Conservation (phyloP, 2,113 vertebrate species). For the Carassius gibelio region DNA sequence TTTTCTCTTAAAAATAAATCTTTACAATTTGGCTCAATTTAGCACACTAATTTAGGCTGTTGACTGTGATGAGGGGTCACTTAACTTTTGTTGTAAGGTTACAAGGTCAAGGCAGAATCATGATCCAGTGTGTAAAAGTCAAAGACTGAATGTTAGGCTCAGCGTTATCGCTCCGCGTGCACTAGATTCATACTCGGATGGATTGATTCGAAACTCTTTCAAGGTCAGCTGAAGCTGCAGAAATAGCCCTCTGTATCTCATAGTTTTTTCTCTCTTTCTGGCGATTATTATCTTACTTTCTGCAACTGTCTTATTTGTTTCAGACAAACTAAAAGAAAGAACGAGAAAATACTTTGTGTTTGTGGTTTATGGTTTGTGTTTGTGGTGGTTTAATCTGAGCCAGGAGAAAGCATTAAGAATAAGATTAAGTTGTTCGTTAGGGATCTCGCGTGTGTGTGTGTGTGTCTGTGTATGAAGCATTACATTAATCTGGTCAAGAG, state of each 20-base stretch:
- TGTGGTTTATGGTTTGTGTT: constrained; percentile 22
- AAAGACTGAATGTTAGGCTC: not conserved
- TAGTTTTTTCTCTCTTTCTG: not conserved
- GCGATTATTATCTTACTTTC: not conserved
- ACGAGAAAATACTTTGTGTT: not conserved
- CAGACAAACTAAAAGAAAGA: not conserved
- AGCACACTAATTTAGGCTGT: not conserved
- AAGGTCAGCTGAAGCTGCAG: not conserved
- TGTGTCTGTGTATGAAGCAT: not conserved
- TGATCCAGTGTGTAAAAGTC: not conserved
- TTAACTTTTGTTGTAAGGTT: not conserved
- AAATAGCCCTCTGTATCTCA: not conserved
- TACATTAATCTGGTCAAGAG: constrained; percentile 33
- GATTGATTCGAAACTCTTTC: not conserved
- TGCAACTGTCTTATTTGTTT: not conserved
- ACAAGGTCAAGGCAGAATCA: not conserved
- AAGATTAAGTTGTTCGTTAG: constrained; percentile 14
- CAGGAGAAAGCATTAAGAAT: not conserved
- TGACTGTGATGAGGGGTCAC: not conserved
- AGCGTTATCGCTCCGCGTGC: not conserved
- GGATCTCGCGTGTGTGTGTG: not conserved
- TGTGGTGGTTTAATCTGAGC: too few species aligned
- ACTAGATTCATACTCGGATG: not conserved
- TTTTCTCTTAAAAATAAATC: not conserved
- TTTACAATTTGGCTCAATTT: not conserved